Percentiles rank a stretch among this genome's conserved stretches.
phyloP scores from a whole-genome alignment of 2,797 vertebrate species.

The Neopelma chrysocephalum region DNA sequence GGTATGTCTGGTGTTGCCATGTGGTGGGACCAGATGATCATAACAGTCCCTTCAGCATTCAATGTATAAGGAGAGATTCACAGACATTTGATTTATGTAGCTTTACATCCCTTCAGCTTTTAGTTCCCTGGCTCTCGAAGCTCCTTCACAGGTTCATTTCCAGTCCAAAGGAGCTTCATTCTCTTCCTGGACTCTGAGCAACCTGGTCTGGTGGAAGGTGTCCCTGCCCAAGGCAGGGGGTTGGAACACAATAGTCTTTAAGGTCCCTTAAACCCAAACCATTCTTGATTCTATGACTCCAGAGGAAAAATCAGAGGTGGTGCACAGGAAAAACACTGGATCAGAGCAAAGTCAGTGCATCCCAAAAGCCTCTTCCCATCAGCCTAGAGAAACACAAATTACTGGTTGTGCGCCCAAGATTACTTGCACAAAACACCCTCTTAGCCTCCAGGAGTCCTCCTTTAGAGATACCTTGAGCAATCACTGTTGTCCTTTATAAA shows the following conservation, averaged over 20 bases:
- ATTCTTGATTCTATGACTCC: neutral
- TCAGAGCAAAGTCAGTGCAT: neutral
- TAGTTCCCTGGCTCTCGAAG: neutral
- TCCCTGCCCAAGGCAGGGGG: neutral
- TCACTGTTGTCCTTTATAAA: neutral
- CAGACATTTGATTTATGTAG: neutral
- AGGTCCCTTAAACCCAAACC: neutral
- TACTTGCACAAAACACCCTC: neutral
- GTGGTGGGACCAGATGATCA: neutral
- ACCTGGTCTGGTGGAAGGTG: neutral
- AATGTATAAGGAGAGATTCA: neutral
- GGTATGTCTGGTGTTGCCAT: neutral
- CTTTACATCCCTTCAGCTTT: neutral
- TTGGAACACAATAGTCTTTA: neutral
- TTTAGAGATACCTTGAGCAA: neutral
- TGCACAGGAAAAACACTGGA: neutral
- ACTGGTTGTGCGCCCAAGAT: rapidly evolving
- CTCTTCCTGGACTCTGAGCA: neutral
- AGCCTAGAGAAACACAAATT: neutral
- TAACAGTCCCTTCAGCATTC: neutral
- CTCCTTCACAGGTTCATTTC: neutral
- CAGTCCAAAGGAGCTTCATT: neutral
- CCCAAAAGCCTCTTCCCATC: neutral
- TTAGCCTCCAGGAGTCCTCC: neutral
- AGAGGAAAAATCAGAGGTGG: neutral